Evolutionary conservation across 2,888 invertebrate genomes (phyloP).

Genomic region (Cerceris rybyensis): DNA sequence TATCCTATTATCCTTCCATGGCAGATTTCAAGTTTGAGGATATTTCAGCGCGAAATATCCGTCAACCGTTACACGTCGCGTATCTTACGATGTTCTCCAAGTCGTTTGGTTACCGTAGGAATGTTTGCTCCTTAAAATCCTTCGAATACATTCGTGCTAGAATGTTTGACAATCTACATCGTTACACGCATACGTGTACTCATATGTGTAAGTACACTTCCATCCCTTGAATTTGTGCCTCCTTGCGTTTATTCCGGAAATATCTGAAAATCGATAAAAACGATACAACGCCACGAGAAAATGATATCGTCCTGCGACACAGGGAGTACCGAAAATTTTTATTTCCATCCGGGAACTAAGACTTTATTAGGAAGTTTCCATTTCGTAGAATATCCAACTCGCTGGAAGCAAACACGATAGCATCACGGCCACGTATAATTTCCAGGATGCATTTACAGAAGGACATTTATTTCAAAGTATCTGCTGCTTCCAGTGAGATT

Average conservation of each 20-base stretch:
- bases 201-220: too few relatives aligned
- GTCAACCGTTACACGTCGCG: background rate
- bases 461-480: slow-evolving; percentile 54
- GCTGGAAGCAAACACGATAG: slow-evolving; percentile 28
- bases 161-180: too few relatives aligned
- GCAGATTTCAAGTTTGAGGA: slow-evolving; percentile 21
- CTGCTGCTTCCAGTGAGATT: slow-evolving; percentile 38
- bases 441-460: slow-evolving; percentile 45
- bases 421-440: slow-evolving; percentile 50
- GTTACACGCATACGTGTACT: too few relatives aligned
- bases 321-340: slow-evolving; percentile 1
- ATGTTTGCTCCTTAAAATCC: too few relatives aligned
- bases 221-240: too few relatives aligned
- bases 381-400: slow-evolving; percentile 6
- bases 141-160: too few relatives aligned
- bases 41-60: background rate
- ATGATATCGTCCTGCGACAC: background rate
- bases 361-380: slow-evolving; percentile 49
- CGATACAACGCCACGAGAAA: background rate
- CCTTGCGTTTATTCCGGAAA: too few relatives aligned
- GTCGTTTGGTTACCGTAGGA: too few relatives aligned
- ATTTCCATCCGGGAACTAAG: background rate
- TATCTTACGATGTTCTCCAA: background rate
- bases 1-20: slow-evolving; percentile 42
- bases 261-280: too few relatives aligned